Evolutionary conservation across 2,113 vertebrate species (phyloP).

Genomic region (Serilophus lunatus): DNA sequence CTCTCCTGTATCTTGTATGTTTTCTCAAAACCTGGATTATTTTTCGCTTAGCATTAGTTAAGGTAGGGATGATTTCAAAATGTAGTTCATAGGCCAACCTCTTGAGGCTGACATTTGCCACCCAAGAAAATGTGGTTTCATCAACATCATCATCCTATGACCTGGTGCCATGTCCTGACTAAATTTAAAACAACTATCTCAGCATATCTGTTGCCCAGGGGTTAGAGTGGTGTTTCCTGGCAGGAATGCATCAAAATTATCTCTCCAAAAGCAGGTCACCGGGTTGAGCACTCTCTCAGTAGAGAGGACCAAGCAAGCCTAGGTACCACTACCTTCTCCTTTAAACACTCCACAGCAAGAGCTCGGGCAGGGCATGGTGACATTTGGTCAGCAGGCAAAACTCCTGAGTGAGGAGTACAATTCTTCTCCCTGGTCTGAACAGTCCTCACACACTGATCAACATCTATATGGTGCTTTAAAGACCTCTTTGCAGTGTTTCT

Average conservation of each 20-base stretch:
- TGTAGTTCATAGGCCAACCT: neutral
- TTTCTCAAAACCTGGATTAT: neutral
- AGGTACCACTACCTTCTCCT: neutral
- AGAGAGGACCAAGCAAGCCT: neutral
- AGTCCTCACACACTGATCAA: neutral
- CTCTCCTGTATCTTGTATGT: neutral
- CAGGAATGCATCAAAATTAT: neutral
- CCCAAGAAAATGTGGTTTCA: neutral
- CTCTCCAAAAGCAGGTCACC: neutral
- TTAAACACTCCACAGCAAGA: neutral
- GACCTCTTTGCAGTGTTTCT: neutral
- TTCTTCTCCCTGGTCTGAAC: neutral
- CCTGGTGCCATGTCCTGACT: neutral
- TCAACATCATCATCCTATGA: rapidly evolving
- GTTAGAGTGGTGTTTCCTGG: neutral
- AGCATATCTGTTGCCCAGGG: neutral
- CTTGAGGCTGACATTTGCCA: neutral
- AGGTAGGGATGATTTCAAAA: neutral
- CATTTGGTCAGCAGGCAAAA: neutral
- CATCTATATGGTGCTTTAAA: neutral
- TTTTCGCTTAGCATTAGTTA: neutral
- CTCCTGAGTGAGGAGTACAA: neutral
- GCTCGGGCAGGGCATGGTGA: neutral
- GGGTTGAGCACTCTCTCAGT: neutral
- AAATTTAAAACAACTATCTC: neutral